Evolutionary conservation across 2,888 invertebrate genomes (phyloP), one percentile per base, ranked within the genome.

Genomic region (Pasiphila rectangulata): DNA sequence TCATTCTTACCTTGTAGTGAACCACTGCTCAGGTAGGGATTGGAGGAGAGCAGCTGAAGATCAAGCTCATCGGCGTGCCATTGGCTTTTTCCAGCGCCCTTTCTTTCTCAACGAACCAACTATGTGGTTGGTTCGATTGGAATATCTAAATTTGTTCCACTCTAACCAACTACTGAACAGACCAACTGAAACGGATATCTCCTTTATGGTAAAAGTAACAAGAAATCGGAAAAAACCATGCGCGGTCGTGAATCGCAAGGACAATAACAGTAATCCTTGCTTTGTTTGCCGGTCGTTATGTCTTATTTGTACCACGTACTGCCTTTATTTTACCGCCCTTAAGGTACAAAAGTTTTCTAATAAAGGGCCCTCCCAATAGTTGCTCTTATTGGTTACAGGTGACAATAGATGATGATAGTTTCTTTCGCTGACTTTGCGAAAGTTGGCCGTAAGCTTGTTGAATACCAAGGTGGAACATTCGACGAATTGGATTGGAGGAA

Each of bases 321-420:
- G 74, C 76, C 76, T 85, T 81, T 83, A 80, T 84, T 83, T 84
- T 79, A 77, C 80, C 67, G 69, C 72, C 68, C 69, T 67, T 44
- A 60, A 57, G 68, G 72, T 37, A 70, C 67, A 69, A 79, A 88
- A 88, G 80, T 88, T 88, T 87, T 88, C 85, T 82, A 87, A 88
- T 88, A 87, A 88, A 84, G 75, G 79, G 69, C 70, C 69, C 72
- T 72, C 71, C 72, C 78, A 66, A 79, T 79, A 78, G 77, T 71
- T 81, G 76, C 79, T 83, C 74, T 87, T 87, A 87, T 86, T 85
- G 80, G 79, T 70, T 79, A 75, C 78, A 69, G 79, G 84, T 86
- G 86, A 84, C 87, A 87, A 87, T 87, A 85, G 85, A 87, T 87
- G 78, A 71, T 73, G 64, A 83, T 81, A 72, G 79, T 71, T n/a